phyloP scores from a whole-genome alignment of 2,888 invertebrate species.

The Elysia crispata region DNA sequence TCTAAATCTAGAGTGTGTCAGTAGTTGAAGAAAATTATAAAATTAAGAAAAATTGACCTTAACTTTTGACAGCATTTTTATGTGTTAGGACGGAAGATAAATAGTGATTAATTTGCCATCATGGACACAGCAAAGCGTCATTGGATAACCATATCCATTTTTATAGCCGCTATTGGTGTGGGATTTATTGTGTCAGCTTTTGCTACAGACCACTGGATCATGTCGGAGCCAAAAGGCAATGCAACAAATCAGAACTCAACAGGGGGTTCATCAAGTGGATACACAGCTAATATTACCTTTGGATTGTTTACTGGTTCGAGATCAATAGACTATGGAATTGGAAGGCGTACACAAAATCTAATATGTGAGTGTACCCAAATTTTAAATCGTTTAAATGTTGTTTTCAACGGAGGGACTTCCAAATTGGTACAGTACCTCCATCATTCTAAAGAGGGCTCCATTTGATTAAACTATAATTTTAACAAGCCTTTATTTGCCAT shows the following conservation, averaged over 20 bases:
- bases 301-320: constrained; percentile 93
- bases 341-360: constrained; percentile 86
- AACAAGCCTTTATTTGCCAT: no score
- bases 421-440: no score
- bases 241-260: constrained; percentile 17
- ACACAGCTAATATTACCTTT: constrained; percentile 80
- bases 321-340: constrained; percentile 88
- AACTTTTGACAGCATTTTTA: no score
- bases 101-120: constrained; percentile 56
- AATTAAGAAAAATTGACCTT: no score
- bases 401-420: no score
- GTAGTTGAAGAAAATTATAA: no score
- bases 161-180: constrained; percentile 87
- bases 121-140: constrained; percentile 86
- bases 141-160: constrained; percentile 89
- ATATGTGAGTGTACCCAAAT: constrained; percentile 68
- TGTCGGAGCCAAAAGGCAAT: constrained; percentile 82
- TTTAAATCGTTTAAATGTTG: no score
- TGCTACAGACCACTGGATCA: constrained; percentile 90
- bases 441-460: no score
- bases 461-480: no score
- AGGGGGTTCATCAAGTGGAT: constrained; percentile 48
- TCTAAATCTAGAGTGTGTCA: no score
- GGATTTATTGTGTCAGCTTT: constrained; percentile 88
- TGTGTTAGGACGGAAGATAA: no score